A percentile compares a stretch with the other conserved stretches of the same genome.
Evolutionary conservation across 2,888 invertebrate species (phyloP).

Genomic region (Rhamnusium bicolor): DNA sequence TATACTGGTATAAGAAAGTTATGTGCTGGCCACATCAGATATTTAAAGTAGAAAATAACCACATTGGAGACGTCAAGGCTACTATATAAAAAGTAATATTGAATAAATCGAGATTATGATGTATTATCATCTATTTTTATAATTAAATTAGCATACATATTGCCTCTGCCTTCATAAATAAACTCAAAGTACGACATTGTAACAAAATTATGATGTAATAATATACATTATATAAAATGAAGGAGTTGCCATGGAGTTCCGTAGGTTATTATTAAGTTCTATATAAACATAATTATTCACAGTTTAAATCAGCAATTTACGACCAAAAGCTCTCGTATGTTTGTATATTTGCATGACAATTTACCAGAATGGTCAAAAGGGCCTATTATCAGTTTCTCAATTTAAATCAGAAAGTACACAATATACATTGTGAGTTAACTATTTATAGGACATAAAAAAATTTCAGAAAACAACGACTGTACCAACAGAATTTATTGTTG

Average conservation of each 20-base stretch:
- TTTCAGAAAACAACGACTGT: no score
- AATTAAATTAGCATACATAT: conserved; percentile 30
- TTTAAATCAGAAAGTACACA: not conserved
- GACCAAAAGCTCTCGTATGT: not conserved
- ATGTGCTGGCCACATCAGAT: no score
- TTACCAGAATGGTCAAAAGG: not conserved
- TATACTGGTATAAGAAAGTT: no score
- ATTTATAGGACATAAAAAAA: no score
- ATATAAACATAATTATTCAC: conserved; percentile 8
- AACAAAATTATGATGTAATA: conserved; percentile 3
- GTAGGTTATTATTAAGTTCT: conserved; percentile 15
- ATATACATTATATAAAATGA: conserved; percentile 11
- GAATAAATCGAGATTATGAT: conserved; percentile 9
- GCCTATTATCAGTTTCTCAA: not conserved
- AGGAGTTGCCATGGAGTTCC: not conserved
- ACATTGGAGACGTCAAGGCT: not conserved
- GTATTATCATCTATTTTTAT: conserved; percentile 17
- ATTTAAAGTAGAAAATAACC: no score
- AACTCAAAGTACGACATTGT: conserved; percentile 11
- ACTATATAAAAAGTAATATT: not conserved
- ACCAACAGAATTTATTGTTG: no score
- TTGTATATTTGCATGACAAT: not conserved
- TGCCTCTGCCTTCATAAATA: conserved; percentile 14
- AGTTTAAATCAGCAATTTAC: conserved; percentile 6
- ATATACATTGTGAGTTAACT: not conserved